A percentile compares a stretch with the other conserved stretches of the same genome.
Conservation (phyloP, 2,113 vertebrate species). For the Hipposideros armiger region DNA sequence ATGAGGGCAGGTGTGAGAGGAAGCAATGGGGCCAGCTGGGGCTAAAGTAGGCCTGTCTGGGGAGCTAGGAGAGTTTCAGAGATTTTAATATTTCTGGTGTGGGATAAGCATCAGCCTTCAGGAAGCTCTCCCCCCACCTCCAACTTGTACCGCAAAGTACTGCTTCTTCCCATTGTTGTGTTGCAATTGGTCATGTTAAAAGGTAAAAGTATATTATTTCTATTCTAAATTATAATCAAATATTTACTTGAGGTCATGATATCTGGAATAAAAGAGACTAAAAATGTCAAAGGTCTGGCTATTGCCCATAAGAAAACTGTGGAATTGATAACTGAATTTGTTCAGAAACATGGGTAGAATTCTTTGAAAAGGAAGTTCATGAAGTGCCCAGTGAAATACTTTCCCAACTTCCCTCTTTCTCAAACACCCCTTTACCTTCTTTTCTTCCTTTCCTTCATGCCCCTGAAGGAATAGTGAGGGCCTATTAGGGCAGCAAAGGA, state of each 20-base stretch:
- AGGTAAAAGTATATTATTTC: neutral
- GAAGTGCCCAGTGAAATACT: neutral
- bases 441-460: neutral
- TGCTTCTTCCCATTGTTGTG: neutral
- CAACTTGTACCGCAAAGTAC: neutral
- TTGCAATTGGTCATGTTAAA: neutral
- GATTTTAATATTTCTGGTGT: neutral
- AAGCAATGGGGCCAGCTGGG: neutral
- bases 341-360: neutral
- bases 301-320: neutral
- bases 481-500: neutral
- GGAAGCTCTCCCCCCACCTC: neutral
- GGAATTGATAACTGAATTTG: constrained; percentile 1
- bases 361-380: neutral
- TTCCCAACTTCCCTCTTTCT: neutral
- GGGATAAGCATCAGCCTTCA: neutral
- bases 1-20: neutral
- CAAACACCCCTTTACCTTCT: neutral
- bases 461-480: neutral
- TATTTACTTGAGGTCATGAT: neutral
- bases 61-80: neutral
- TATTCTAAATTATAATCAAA: constrained; percentile 35
- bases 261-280: neutral
- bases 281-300: neutral
- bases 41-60: neutral